Percentiles rank a stretch among this genome's conserved stretches.
phyloP scores from a whole-genome alignment of 2,113 vertebrate genomes.

The Acinonyx jubatus region DNA sequence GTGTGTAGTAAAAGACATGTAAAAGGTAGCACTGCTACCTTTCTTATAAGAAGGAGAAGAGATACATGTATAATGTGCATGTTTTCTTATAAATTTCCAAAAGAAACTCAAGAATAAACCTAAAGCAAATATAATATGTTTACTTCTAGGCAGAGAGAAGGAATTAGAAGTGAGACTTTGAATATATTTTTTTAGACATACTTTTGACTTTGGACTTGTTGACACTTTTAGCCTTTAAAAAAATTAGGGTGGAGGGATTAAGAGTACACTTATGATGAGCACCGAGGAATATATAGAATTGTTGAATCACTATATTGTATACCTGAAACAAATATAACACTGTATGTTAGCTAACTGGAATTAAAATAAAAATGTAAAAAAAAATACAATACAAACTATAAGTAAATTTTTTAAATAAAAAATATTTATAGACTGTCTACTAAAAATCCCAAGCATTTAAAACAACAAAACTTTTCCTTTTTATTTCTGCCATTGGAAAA shows the following conservation, averaged over 20 bases:
- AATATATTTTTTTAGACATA: not conserved
- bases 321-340: not conserved
- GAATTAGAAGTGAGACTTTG: not conserved
- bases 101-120: not conserved
- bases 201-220: not conserved
- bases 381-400: not conserved
- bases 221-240: conserved; percentile 5
- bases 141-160: not conserved
- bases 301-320: not conserved
- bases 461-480: not conserved
- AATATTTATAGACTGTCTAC: not conserved
- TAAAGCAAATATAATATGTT: not conserved
- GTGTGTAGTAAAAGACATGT: not conserved
- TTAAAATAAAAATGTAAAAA: not conserved
- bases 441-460: not conserved
- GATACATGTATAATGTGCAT: not conserved
- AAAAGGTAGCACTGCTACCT: not conserved
- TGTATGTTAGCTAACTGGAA: not conserved
- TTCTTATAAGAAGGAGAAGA: not conserved
- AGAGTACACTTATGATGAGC: not conserved
- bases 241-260: not conserved
- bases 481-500: not conserved
- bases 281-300: not conserved
- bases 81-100: not conserved
- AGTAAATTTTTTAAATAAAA: not conserved